phyloP scores from a whole-genome alignment of 1,140 invertebrate genomes.

The Macrobrachium nipponense region DNA sequence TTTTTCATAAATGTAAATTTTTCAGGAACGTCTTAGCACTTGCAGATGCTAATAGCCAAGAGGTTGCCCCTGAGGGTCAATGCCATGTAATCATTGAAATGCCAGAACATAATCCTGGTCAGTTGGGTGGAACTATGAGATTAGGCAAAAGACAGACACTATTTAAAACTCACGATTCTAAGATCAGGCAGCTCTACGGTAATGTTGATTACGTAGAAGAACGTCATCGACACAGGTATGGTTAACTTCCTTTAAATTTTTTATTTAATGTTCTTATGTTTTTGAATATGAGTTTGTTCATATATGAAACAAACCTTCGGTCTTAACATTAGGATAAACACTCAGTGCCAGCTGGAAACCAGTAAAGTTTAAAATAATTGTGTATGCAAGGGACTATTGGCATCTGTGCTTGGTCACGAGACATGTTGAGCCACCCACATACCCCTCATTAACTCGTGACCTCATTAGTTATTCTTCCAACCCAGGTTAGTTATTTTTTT shows the following conservation, averaged over 20 bases:
- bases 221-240: slow-evolving; percentile 91
- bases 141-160: slow-evolving; percentile 90
- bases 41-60: slow-evolving; percentile 86
- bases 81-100: slow-evolving; percentile 95
- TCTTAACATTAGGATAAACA: no score
- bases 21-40: slow-evolving; percentile 83
- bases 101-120: slow-evolving; percentile 95
- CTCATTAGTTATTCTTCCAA: no score
- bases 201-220: slow-evolving; percentile 89
- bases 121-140: slow-evolving; percentile 98
- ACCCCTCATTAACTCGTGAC: no score
- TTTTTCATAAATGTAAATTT: not conserved
- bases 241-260: not conserved
- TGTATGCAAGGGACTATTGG: no score
- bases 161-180: slow-evolving; percentile 72
- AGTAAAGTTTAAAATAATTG: no score
- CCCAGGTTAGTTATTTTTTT: no score
- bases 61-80: slow-evolving; percentile 81
- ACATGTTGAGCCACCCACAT: no score
- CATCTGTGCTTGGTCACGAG: no score
- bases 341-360: no score
- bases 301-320: no score
- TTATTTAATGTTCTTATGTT: not conserved
- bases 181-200: slow-evolving; percentile 81
- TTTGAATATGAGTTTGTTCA: no score